Percentiles rank a stretch among this genome's conserved stretches.
Evolutionary conservation across 2,888 invertebrate species (phyloP).

Genomic region (Ceraclea dissimilis): DNA sequence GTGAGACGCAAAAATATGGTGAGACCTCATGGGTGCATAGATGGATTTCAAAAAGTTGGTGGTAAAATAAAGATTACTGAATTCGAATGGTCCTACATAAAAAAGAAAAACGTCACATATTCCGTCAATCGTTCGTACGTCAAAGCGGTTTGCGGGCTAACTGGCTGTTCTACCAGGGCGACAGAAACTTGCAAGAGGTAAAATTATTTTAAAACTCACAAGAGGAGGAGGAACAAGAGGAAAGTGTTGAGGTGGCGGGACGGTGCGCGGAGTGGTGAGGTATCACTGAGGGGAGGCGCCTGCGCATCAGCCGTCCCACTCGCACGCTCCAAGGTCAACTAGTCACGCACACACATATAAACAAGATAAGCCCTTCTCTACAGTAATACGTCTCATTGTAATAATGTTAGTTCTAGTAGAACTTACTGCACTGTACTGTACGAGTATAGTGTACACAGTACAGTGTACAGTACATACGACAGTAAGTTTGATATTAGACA

Average conservation of each 20-base stretch:
- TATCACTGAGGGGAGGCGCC: conserved; percentile 31
- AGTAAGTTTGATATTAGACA: too few relatives aligned
- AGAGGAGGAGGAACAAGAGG: background rate
- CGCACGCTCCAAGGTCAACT: conserved; percentile 15
- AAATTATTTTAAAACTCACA: background rate
- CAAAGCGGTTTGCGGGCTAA: conserved; percentile 14
- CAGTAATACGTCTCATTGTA: background rate
- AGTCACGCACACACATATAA: conserved; percentile 10
- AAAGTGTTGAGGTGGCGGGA: background rate
- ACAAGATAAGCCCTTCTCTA: background rate
- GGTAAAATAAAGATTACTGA: too few relatives aligned
- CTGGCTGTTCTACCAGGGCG: conserved; percentile 7
- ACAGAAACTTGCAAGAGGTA: conserved; percentile 8
- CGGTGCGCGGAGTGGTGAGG: conserved; percentile 21
- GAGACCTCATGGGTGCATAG: too few relatives aligned
- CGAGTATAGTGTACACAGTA: too few relatives aligned
- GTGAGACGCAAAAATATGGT: too few relatives aligned
- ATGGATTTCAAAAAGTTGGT: too few relatives aligned
- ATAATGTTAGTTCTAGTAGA: too few relatives aligned
- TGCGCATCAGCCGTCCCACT: conserved; percentile 35
- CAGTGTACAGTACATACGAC: too few relatives aligned
- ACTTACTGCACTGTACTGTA: too few relatives aligned
- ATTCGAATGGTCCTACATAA: too few relatives aligned
- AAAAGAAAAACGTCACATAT: too few relatives aligned
- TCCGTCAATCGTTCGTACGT: background rate